phyloP scores from a whole-genome alignment of 2,888 invertebrate genomes.

The Acrocyrtus sp. region DNA sequence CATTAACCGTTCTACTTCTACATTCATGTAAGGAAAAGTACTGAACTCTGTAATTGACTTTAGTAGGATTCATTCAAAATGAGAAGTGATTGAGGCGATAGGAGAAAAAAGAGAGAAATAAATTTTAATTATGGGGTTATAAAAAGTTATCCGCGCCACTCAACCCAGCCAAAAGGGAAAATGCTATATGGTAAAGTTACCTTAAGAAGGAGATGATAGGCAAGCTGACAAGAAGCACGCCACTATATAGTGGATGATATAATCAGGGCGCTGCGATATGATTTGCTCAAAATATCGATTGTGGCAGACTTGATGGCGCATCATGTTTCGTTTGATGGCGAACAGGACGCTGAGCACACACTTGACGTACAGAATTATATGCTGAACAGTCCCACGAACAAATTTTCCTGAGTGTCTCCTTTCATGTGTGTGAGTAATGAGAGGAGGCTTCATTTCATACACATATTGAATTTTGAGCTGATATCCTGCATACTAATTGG shows the following conservation, averaged over 20 bases:
- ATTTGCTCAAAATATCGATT: too few species aligned
- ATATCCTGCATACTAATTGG: background rate
- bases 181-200: background rate
- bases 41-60: too few species aligned
- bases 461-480: background rate
- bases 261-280: too few species aligned
- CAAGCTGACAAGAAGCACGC: too few species aligned
- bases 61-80: too few species aligned
- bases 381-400: background rate
- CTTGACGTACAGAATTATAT: too few species aligned
- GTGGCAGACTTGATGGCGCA: slow-evolving; percentile 32
- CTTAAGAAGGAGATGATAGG: background rate
- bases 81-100: background rate
- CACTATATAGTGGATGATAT: background rate
- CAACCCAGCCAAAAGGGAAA: background rate
- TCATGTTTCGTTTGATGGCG: too few species aligned
- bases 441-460: background rate
- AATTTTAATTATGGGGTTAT: background rate
- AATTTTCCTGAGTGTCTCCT: background rate
- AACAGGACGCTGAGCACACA: too few species aligned
- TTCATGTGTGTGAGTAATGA: background rate
- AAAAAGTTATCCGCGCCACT: background rate
- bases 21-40: too few species aligned
- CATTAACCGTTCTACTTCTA: too few species aligned
- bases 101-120: background rate